These are phyloP conservation scores for Dendroctonus ponderosae DNA, from an alignment of 1,140 invertebrate species.

Conservation along the genomic window DNA sequence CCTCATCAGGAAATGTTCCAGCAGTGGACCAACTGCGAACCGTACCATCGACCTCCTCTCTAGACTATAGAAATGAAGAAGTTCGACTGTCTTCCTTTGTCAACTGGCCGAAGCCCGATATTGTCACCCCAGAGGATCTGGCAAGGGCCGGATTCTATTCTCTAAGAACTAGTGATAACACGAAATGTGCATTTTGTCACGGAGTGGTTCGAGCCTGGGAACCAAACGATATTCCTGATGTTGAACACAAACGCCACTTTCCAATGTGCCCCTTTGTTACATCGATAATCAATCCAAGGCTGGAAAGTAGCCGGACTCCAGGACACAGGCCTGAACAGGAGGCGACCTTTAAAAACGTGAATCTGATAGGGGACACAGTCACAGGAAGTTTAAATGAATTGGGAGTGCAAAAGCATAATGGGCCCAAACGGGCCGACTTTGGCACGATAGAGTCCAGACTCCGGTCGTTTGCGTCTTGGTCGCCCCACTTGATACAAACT, in stretches of 20 bases:
- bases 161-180: slow-evolving; percentile 59
- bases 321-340: slow-evolving; percentile 2
- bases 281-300: slow-evolving; percentile 30
- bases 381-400: slow-evolving; percentile 55
- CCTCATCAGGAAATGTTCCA: slow-evolving; percentile 65
- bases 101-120: slow-evolving; percentile 63
- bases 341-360: slow-evolving; percentile 40
- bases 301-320: slow-evolving; percentile 7
- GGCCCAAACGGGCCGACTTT: slow-evolving; percentile 61
- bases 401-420: slow-evolving; percentile 63
- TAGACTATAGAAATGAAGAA: slow-evolving; percentile 39
- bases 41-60: slow-evolving; percentile 26
- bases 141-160: slow-evolving; percentile 84
- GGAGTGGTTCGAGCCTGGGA: slow-evolving; percentile 73
- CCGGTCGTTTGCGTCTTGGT: slow-evolving; percentile 65
- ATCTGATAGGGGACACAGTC: slow-evolving; percentile 36
- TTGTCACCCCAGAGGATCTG: slow-evolving; percentile 65
- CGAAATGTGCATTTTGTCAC: slow-evolving; percentile 81
- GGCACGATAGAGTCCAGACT: slow-evolving; percentile 64
- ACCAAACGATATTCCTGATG: slow-evolving; percentile 68
- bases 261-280: slow-evolving; percentile 62
- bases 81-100: slow-evolving; percentile 63
- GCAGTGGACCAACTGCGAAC: slow-evolving; percentile 25
- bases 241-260: slow-evolving; percentile 71
- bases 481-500: slow-evolving; percentile 60